Evolutionary conservation across 2,797 vertebrate genomes (phyloP).

Genomic region (Sciurus carolinensis): DNA sequence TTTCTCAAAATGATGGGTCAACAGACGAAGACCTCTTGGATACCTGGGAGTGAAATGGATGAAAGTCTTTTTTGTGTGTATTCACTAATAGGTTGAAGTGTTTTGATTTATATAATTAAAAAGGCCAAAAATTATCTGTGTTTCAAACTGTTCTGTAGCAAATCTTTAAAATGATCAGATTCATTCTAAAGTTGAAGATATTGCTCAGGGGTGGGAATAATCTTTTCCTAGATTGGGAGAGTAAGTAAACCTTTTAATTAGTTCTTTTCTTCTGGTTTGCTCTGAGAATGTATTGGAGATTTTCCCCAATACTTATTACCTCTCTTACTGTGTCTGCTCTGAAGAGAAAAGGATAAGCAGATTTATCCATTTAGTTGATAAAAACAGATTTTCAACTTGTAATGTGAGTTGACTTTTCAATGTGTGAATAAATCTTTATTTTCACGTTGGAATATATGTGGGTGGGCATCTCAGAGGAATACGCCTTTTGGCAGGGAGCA

Average conservation of each 20-base stretch:
- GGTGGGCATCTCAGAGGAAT: neutral
- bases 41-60: neutral
- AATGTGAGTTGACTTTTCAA: neutral
- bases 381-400: constrained; percentile 20
- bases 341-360: neutral
- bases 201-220: constrained; percentile 24
- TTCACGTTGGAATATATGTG: neutral
- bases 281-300: neutral
- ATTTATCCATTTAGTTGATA: neutral
- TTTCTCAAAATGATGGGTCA: constrained; percentile 4
- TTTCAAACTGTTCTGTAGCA: constrained; percentile 46
- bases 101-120: neutral
- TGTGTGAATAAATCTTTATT: neutral
- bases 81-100: constrained; percentile 18
- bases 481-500: constrained; percentile 19
- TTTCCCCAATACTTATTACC: neutral
- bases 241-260: neutral
- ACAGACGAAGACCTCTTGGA: neutral
- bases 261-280: neutral
- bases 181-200: constrained; percentile 7
- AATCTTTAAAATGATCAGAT: constrained; percentile 47
- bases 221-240: constrained; percentile 8
- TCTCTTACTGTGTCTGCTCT: neutral
- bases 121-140: neutral
- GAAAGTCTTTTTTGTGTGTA: constrained; percentile 2